phyloP scores from a whole-genome alignment of 2,797 vertebrate genomes.

The Tadarida brasiliensis region DNA sequence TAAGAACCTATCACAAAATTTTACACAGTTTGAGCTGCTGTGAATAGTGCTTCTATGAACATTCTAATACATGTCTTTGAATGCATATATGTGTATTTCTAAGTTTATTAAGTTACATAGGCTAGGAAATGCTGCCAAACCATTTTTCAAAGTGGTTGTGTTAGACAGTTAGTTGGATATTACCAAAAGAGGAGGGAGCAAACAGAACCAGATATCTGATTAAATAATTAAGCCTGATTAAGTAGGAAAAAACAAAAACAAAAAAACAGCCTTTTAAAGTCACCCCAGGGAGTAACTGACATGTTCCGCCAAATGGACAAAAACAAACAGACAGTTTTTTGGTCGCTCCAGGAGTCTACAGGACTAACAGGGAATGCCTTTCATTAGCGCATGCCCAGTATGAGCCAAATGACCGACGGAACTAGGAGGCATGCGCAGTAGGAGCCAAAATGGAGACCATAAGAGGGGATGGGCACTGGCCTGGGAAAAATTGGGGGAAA shows the following conservation, averaged over 20 bases:
- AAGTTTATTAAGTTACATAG: background rate
- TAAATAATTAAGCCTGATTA: background rate
- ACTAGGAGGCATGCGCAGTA: background rate
- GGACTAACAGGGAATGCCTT: background rate
- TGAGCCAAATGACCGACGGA: background rate
- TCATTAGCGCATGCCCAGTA: background rate
- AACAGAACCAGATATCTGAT: background rate
- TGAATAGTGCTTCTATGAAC: background rate
- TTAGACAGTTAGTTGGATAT: background rate
- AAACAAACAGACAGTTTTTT: background rate
- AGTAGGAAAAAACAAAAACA: background rate
- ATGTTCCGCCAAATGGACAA: background rate
- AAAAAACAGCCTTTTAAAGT: background rate
- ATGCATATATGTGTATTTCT: background rate
- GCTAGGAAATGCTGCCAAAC: background rate
- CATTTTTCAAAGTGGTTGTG: background rate
- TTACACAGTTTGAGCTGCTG: background rate
- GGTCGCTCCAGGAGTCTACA: background rate
- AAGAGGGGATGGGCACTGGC: background rate
- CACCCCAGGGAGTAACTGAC: background rate
- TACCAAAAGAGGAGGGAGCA: background rate
- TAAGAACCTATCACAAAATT: background rate
- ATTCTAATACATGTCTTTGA: background rate
- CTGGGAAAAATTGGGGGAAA: background rate
- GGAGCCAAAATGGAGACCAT: background rate